Conservation (phyloP, 2,113 vertebrate species). For the Apodemus speciosus region DNA sequence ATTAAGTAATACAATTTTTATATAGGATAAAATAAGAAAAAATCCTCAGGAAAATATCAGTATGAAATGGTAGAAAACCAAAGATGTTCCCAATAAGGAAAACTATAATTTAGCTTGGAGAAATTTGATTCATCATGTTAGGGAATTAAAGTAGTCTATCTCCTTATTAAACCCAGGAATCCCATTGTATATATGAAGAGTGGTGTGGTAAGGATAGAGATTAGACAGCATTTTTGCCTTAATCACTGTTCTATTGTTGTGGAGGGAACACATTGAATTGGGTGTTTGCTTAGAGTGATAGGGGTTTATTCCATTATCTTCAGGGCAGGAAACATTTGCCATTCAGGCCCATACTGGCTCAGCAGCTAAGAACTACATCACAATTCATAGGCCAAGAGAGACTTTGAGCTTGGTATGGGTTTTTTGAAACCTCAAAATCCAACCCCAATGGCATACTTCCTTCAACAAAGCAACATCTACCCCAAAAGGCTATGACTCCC, state of each 20-base stretch:
- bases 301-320: neutral
- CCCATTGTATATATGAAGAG: too few species aligned
- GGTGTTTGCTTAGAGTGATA: neutral
- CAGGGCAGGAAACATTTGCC: neutral
- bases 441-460: neutral
- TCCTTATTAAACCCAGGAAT: too few species aligned
- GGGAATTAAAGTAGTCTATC: neutral
- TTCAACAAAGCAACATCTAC: neutral
- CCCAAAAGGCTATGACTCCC: neutral
- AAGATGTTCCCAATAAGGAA: too few species aligned
- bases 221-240: neutral
- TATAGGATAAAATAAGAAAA: neutral
- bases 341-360: neutral
- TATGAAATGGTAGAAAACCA: neutral
- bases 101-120: neutral
- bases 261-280: neutral
- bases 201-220: neutral
- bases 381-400: neutral
- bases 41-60: neutral
- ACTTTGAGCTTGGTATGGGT: neutral
- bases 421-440: neutral
- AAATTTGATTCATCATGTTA: neutral
- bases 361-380: neutral
- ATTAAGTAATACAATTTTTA: neutral
- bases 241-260: neutral